Base-by-base conservation (phyloP, 1,140 invertebrate species). In the Bradysia coprophila region DNA sequence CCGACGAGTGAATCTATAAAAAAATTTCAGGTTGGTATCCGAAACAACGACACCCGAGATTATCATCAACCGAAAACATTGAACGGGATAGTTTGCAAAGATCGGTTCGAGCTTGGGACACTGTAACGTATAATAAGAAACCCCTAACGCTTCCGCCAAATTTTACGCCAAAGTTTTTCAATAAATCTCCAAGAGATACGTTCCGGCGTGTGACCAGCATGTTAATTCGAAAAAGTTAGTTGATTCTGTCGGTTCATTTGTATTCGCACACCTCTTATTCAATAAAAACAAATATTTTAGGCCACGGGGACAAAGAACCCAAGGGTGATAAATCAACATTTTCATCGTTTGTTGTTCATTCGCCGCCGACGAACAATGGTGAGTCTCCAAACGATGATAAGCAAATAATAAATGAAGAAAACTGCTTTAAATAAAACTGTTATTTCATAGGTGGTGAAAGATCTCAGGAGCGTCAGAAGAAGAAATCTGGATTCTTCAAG, bases 11-110 rank as follows among this genome's bases (percentile, higher is more conserved):
- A n/a, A n/a, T n/a, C n/a, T n/a, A n/a, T n/a, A n/a, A n/a, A n/a
- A n/a, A n/a, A n/a, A n/a, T n/a, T n/a, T n/a, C n/a, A n/a, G n/a
- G 82, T 44, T 87, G 82, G 82, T 87, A 87, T 56, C 82, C 81
- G 1, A 75, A 75, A 45, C 77, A 81, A 48, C 59, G 76, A 40
- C 66, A 71, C 42, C 60, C 76, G 56, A 72, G 81, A 42, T 81
- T 81, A 1, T 79, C 76, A 0, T 85, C 81, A n/a, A 84, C 81
- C 39, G 81, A 85, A 56, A 81, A 85, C 54, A 67, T 87, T 40
- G 81, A 87, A 54, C 68, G 80, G 47, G 60, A 84, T 50, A 62
- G 69, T 55, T 64, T 49, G 55, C 58, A 54, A 64, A 48, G 56
- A 10, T 64, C 64, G 32, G 51, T 59, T 41, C 52, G 63, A 40